phyloP scores from a whole-genome alignment of 2,797 vertebrate species.

The Podargus strigoides region DNA sequence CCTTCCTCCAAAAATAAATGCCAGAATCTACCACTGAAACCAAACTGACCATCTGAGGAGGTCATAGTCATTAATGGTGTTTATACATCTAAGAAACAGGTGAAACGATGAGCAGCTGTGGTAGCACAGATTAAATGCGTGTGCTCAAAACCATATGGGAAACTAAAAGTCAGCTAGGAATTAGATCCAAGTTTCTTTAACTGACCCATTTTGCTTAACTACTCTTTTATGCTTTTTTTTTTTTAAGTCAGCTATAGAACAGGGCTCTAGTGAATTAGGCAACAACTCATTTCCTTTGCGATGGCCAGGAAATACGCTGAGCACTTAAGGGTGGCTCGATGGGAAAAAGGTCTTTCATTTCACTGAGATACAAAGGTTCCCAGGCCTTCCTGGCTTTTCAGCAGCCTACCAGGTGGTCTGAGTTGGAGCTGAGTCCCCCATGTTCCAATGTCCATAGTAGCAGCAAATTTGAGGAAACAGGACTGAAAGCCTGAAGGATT shows the following conservation, averaged over 20 bases:
- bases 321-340: conserved; percentile 43
- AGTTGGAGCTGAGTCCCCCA: background rate
- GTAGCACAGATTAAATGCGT: background rate
- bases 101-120: background rate
- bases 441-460: background rate
- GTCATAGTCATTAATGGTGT: background rate
- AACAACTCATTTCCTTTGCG: conserved; percentile 35
- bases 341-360: conserved; percentile 55
- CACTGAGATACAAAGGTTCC: conserved; percentile 39
- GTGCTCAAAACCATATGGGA: background rate
- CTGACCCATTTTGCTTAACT: background rate
- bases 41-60: background rate
- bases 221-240: background rate
- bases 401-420: conserved; percentile 48
- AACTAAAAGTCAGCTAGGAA: background rate
- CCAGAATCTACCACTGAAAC: background rate
- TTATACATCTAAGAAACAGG: background rate
- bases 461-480: conserved; percentile 25
- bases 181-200: background rate
- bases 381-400: conserved; percentile 58
- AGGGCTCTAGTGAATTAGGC: conserved; percentile 34
- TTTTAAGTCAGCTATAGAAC: background rate
- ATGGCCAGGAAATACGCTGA: conserved; percentile 20
- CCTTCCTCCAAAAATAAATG: background rate
- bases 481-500: background rate